Conservation (phyloP, 1,140 invertebrate species). For the Megathymus violae region DNA sequence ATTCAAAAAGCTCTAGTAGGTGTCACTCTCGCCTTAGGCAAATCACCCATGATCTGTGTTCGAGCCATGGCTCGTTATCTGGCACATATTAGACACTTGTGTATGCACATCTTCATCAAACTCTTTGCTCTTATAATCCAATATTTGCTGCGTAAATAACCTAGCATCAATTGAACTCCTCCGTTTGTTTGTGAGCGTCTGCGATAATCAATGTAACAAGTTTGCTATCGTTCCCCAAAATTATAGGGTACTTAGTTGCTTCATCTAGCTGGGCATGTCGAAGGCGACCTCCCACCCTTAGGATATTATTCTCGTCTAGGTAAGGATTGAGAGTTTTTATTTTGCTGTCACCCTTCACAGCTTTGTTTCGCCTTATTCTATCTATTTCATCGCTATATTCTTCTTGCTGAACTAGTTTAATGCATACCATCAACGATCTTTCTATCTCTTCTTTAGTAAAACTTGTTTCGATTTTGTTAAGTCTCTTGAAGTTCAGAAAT, state of each 20-base stretch:
- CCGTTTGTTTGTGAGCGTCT: constrained; percentile 25
- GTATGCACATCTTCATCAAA: constrained; percentile 20
- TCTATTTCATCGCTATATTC: constrained; percentile 33
- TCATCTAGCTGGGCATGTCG: background rate
- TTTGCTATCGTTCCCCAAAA: background rate
- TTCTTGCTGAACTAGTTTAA: constrained; percentile 32
- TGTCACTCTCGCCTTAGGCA: constrained; percentile 24
- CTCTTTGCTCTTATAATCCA: constrained; percentile 35
- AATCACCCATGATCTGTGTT: constrained; percentile 35
- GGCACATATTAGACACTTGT: constrained; percentile 30
- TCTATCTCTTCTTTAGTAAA: constrained; percentile 34
- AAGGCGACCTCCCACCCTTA: constrained; percentile 10
- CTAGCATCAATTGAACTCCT: constrained; percentile 28
- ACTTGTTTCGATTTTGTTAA: background rate
- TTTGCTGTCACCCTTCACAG: background rate
- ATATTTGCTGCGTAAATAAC: constrained; percentile 15
- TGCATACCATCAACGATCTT: constrained; percentile 18
- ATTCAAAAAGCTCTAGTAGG: constrained; percentile 23
- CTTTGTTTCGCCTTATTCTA: constrained; percentile 13
- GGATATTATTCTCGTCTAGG: background rate
- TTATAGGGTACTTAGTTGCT: constrained; percentile 3
- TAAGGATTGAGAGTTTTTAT: constrained; percentile 11
- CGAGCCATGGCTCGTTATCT: constrained; percentile 7
- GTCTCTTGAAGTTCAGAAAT: constrained; percentile 26
- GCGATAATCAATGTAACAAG: constrained; percentile 10